Percentiles rank a stretch among this genome's conserved stretches.
These are phyloP conservation scores for Corynorhinus townsendii DNA, from an alignment of 2,113 vertebrate species.

Conservation along the genomic window DNA sequence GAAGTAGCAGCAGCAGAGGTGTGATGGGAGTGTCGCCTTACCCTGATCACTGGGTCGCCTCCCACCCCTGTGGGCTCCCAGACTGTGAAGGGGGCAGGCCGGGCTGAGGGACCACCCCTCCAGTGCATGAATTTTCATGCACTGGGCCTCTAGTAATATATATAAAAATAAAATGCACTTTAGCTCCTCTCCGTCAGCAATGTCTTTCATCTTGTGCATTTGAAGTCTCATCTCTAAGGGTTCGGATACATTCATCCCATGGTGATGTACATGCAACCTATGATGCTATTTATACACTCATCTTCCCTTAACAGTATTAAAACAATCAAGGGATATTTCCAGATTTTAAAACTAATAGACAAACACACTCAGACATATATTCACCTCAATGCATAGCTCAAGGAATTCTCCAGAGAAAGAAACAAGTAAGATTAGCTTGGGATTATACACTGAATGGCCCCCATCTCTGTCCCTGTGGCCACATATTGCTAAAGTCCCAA, in stretches of 20 bases:
- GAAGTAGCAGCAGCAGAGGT: no score
- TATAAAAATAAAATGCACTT: not conserved
- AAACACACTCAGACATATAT: not conserved
- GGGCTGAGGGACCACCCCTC: no score
- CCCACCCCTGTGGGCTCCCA: no score
- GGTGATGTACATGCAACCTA: rapidly evolving
- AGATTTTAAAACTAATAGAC: not conserved
- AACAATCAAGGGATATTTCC: not conserved
- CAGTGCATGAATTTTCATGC: no score
- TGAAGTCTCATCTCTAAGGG: not conserved
- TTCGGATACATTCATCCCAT: not conserved
- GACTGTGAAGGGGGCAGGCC: no score
- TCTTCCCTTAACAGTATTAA: not conserved
- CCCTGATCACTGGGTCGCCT: no score
- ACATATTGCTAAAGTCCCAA: not conserved
- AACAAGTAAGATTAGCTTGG: not conserved
- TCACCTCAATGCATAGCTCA: not conserved
- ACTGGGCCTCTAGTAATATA: no score
- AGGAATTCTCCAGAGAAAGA: not conserved
- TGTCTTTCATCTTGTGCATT: not conserved
- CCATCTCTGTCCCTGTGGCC: not conserved
- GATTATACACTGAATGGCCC: not conserved
- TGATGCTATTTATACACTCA: rapidly evolving
- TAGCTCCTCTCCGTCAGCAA: not conserved
- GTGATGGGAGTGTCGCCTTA: no score